phyloP scores from a whole-genome alignment of 2,888 invertebrate species.

The Lottia scabra region DNA sequence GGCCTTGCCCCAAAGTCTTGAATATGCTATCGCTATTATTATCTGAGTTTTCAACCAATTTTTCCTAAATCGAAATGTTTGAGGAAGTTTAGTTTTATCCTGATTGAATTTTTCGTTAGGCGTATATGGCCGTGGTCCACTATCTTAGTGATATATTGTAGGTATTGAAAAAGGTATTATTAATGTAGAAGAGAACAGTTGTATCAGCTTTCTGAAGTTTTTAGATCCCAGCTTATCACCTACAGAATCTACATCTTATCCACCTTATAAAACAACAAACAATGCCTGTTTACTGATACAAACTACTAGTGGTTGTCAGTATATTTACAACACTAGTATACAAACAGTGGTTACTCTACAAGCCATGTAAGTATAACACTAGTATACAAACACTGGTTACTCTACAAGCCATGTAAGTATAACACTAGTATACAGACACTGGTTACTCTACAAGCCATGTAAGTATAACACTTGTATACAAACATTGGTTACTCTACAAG shows the following conservation, averaged over 20 bases:
- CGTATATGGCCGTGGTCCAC: no score
- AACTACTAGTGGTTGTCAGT: conserved; percentile 46
- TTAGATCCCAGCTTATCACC: conserved; percentile 53
- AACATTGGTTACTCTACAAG: conserved; percentile 23
- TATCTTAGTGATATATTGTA: conserved; percentile 14
- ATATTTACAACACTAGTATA: conserved; percentile 27
- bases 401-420: conserved; percentile 14
- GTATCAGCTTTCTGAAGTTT: conserved; percentile 47
- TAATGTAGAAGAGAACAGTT: conserved; percentile 33
- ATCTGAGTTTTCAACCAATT: no score
- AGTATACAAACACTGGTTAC: conserved; percentile 26
- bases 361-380: conserved; percentile 17
- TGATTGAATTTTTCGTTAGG: no score
- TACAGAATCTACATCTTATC: conserved; percentile 39
- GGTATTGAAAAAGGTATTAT: conserved; percentile 52
- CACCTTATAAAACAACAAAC: conserved; percentile 45
- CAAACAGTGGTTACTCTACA: conserved; percentile 24
- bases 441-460: conserved; percentile 14
- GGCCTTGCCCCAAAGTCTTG: no score
- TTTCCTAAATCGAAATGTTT: no score
- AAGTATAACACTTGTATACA: conserved; percentile 26
- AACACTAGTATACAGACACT: conserved; percentile 28
- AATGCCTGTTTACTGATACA: conserved; percentile 45
- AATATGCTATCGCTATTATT: no score
- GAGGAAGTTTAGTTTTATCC: no score